These are phyloP conservation scores for Zenarchopterus dispar DNA, from an alignment of 2,797 vertebrate genomes.

Conservation along the genomic window DNA sequence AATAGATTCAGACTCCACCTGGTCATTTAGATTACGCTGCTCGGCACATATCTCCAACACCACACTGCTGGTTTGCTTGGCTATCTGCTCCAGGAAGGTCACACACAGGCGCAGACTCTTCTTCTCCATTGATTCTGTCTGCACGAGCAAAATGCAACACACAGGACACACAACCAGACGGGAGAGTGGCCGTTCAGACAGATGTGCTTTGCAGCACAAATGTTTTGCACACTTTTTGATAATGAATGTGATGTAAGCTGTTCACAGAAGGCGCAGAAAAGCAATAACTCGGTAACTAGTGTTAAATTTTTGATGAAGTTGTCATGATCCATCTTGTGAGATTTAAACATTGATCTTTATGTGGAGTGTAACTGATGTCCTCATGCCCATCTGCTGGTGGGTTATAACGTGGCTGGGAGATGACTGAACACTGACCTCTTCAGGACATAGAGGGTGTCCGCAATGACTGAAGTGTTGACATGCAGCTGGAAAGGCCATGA, in stretches of 20 bases:
- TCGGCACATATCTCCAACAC: slow-evolving; percentile 91
- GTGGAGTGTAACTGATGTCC: neutral
- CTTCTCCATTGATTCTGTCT: slow-evolving; percentile 85
- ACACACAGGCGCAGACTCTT: slow-evolving; percentile 84
- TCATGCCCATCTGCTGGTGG: neutral
- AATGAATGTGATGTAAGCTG: neutral
- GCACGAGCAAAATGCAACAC: neutral
- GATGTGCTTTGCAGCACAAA: neutral
- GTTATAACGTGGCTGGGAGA: slow-evolving; percentile 1
- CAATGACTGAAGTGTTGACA: slow-evolving; percentile 86
- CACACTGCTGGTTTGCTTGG: slow-evolving; percentile 83
- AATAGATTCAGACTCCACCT: slow-evolving; percentile 77
- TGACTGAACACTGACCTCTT: slow-evolving; percentile 87
- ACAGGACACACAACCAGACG: slow-evolving; percentile 1
- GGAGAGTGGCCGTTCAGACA: neutral
- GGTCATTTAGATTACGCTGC: slow-evolving; percentile 89
- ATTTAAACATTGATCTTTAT: neutral
- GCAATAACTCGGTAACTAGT: accelerated
- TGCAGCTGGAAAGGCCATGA: slow-evolving; percentile 85
- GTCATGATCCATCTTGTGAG: neutral
- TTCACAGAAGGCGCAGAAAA: neutral
- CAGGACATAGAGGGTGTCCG: slow-evolving; percentile 88
- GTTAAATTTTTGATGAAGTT: neutral
- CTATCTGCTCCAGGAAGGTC: slow-evolving; percentile 90
- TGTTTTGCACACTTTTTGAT: too few species aligned